Evolutionary conservation across 1,140 invertebrate species (phyloP).

Genomic region (Lasaia peninsularis): DNA sequence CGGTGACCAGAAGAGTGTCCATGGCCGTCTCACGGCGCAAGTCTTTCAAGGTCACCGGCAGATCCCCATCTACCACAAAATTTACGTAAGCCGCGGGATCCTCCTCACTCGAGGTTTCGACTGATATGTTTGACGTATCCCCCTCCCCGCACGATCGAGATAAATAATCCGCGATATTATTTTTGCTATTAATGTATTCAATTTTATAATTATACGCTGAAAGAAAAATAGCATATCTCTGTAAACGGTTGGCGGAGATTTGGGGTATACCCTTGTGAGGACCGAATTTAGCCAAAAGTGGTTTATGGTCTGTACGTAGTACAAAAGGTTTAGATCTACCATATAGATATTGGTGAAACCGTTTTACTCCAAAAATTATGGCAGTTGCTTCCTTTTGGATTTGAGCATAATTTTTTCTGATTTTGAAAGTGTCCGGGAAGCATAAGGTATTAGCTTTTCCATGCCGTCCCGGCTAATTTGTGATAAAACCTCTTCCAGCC

Average conservation of each 20-base stretch:
- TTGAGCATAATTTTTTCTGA: conserved; percentile 25
- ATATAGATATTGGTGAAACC: conserved; percentile 34
- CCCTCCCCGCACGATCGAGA: not conserved
- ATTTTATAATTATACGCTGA: conserved; percentile 24
- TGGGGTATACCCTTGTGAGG: conserved; percentile 23
- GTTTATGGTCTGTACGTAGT: conserved; percentile 28
- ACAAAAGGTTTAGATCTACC: conserved; percentile 26
- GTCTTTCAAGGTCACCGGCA: not conserved
- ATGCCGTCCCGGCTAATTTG: conserved; percentile 25
- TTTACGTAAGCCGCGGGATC: not conserved
- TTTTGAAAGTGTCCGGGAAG: conserved; percentile 27
- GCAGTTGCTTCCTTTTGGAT: conserved; percentile 29
- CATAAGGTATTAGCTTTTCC: conserved; percentile 22
- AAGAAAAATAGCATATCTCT: conserved; percentile 29
- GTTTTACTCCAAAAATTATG: conserved; percentile 28
- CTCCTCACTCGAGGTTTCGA: not conserved
- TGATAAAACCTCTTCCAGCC: conserved; percentile 40
- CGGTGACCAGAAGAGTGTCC: too few relatives aligned
- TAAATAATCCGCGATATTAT: conserved; percentile 18
- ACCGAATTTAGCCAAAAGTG: conserved; percentile 27
- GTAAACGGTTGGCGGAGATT: conserved; percentile 23
- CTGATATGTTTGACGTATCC: too few relatives aligned
- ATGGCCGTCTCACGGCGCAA: too few relatives aligned
- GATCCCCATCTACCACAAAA: not conserved
- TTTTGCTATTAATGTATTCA: conserved; percentile 16